Conservation (phyloP, 2,888 invertebrate species). For the Melieria picta region DNA sequence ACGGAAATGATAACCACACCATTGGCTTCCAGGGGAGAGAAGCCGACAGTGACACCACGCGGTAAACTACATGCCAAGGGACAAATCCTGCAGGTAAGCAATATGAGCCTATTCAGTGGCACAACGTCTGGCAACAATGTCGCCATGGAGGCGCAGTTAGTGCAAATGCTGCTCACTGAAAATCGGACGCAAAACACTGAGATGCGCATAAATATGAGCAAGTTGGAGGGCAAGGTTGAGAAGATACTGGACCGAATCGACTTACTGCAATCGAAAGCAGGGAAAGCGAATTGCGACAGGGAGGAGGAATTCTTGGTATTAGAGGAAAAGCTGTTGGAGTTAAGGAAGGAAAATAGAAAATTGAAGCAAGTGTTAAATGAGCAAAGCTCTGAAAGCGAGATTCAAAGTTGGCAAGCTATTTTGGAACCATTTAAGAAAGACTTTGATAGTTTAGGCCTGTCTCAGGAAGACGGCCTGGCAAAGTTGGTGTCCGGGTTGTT, state of each 20-base stretch:
- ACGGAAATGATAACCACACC: slow-evolving; percentile 56
- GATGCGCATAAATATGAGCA: slow-evolving; percentile 73
- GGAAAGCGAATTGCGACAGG: slow-evolving; percentile 38
- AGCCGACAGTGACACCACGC: slow-evolving; percentile 41
- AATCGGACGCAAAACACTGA: slow-evolving; percentile 74
- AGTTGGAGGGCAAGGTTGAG: slow-evolving; percentile 74
- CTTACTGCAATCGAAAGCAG: slow-evolving; percentile 11
- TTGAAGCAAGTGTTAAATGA: slow-evolving; percentile 48
- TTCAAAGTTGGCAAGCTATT: slow-evolving; percentile 17
- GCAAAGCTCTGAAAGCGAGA: background rate
- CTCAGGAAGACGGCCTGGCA: slow-evolving; percentile 10
- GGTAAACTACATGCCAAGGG: slow-evolving; percentile 48
- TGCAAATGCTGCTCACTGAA: slow-evolving; percentile 71
- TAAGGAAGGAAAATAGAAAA: slow-evolving; percentile 60
- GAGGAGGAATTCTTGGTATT: slow-evolving; percentile 57
- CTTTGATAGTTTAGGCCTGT: slow-evolving; percentile 31
- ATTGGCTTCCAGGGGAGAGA: slow-evolving; percentile 17
- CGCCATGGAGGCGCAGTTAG: slow-evolving; percentile 62
- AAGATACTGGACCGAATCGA: slow-evolving; percentile 70
- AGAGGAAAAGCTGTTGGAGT: slow-evolving; percentile 62
- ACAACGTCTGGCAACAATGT: slow-evolving; percentile 24
- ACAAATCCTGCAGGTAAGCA: slow-evolving; percentile 36
- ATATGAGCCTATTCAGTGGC: slow-evolving; percentile 16
- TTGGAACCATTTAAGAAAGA: slow-evolving; percentile 31
- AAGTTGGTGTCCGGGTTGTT: slow-evolving; percentile 12